Conservation (phyloP, 2,888 invertebrate species). For the Suillia variegata region DNA sequence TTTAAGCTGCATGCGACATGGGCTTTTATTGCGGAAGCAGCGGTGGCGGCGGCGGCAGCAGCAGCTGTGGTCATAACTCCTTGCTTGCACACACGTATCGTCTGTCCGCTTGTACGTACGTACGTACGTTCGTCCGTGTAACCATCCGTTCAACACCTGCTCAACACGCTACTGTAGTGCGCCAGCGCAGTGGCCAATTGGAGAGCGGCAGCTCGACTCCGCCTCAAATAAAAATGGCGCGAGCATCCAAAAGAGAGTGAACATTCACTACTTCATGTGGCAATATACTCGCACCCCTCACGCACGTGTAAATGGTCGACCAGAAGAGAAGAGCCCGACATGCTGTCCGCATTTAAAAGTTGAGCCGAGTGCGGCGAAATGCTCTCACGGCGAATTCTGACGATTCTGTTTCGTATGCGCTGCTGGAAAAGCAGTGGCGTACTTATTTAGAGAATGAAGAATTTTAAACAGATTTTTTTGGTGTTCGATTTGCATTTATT, state of each 20-base stretch:
- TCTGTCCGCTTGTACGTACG: not conserved
- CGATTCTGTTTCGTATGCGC: no score
- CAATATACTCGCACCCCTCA: not conserved
- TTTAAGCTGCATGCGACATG: conserved; percentile 30
- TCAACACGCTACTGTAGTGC: conserved; percentile 35
- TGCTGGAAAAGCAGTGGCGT: conserved; percentile 1
- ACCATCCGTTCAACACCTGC: not conserved
- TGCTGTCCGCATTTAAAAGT: not conserved
- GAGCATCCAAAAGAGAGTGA: conserved; percentile 34
- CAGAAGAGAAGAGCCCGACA: not conserved
- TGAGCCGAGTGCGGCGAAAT: not conserved
- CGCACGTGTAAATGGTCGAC: not conserved
- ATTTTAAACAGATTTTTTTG: no score
- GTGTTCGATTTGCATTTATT: no score
- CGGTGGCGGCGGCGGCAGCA: no score
- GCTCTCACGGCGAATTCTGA: not conserved
- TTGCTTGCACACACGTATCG: no score
- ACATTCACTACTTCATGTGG: not conserved
- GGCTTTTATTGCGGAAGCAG: not conserved
- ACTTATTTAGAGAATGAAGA: no score
- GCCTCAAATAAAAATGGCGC: conserved; percentile 60
- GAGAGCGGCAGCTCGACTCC: conserved; percentile 48
- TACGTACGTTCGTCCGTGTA: not conserved
- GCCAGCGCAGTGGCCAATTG: conserved; percentile 53
- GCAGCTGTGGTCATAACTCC: no score